Conservation (phyloP, 1,140 invertebrate species). For the Drosophila pseudoananassae region DNA sequence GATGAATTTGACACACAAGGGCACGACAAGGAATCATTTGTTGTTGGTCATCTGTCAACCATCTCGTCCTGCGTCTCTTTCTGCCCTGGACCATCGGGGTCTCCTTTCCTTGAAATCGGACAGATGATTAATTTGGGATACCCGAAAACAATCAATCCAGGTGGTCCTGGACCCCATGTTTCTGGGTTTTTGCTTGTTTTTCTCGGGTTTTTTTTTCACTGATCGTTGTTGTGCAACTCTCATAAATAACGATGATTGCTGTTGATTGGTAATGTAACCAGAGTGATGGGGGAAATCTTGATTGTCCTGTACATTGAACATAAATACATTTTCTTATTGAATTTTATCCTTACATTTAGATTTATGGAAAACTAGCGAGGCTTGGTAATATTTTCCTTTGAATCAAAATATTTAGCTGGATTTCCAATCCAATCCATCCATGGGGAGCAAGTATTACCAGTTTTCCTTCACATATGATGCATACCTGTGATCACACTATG, state of each 20-base stretch:
- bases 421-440: not conserved
- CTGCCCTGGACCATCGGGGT: constrained; percentile 16
- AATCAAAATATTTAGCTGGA: not conserved
- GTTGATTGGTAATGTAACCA: constrained; percentile 54
- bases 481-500: constrained; percentile 50
- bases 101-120: constrained; percentile 39
- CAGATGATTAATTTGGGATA: constrained; percentile 68
- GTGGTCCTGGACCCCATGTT: constrained; percentile 51
- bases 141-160: constrained; percentile 61
- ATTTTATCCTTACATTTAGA: too few species aligned
- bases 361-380: too few species aligned
- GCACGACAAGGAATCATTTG: constrained; percentile 68
- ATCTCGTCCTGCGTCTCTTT: constrained; percentile 15
- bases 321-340: not conserved
- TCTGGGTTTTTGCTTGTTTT: constrained; percentile 14
- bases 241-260: constrained; percentile 73
- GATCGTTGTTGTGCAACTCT: constrained; percentile 60
- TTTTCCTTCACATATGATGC: constrained; percentile 22
- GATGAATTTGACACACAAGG: constrained; percentile 83
- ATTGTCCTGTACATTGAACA: constrained; percentile 25
- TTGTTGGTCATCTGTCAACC: constrained; percentile 46
- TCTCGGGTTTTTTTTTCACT: constrained; percentile 27
- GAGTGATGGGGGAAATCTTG: constrained; percentile 13
- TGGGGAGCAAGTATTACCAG: constrained; percentile 14
- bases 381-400: not conserved